Evolutionary conservation across 2,113 vertebrate genomes (phyloP), one percentile per base, ranked within the genome.

Genomic region (Condylura cristata): DNA sequence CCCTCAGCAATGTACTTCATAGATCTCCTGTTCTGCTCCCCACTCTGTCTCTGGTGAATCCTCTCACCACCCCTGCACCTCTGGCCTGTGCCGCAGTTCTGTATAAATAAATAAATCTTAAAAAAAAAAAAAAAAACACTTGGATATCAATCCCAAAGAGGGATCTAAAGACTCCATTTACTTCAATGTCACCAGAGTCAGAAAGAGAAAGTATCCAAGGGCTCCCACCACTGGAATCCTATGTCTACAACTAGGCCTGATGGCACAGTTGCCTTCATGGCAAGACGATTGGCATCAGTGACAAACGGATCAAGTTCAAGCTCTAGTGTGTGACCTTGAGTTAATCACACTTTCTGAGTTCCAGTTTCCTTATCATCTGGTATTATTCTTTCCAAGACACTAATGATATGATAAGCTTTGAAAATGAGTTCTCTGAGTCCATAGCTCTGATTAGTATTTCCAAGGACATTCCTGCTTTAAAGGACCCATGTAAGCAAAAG

Each of bases 391-490:
- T 89, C 74, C 32, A 75, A 86, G 71, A 80, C 1, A 37, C 41
- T 86, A 89, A 82, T 89, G 39, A 80, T 80, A 58, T 28, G 26
- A 85, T 39, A 74, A 95, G 58, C n/a, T 79, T 75, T 91, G 51
- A 75, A 89, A 76, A 20, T 72, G 61, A 93, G 34, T 74, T 89
- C 6, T 75, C 37, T n/a, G 76, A 83, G 41, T 11, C 17, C 26
- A 37, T 22, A 91, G 24, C n/a, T 82, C 61, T 75, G 70, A 93
- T 44, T 89, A 37, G 26, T 34, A 81, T 84, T 76, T 80, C 34
- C 26, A 53, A 79, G 56, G 68, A 46, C 48, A 94, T 66, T 88
- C 20, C 16, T 87, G 10, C 65, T 95, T 85, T 96, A 24, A 71
- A 60, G 34, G 61, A 72, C 39, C 41, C 56, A 66, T 61, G 24